A percentile compares a stretch with the other conserved stretches of the same genome.
phyloP scores from a whole-genome alignment of 2,888 invertebrate species.

The Mythimna ferrago region DNA sequence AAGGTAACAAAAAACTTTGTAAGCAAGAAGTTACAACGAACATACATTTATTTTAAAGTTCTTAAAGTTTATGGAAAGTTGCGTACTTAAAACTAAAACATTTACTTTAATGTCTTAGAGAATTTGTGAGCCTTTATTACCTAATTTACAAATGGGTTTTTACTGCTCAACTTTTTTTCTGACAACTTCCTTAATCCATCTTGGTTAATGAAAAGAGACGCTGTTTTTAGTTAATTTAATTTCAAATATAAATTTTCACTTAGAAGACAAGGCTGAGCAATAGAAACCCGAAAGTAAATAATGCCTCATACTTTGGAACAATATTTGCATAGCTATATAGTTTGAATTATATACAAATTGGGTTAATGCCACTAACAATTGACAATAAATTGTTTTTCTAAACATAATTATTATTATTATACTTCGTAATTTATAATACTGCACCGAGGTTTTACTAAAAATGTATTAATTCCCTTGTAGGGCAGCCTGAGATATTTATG shows the following conservation, averaged over 20 bases:
- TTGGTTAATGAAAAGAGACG: constrained; percentile 2
- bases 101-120: constrained; percentile 54
- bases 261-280: neutral
- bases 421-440: constrained; percentile 67
- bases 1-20: neutral
- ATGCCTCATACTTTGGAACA: constrained; percentile 55
- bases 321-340: constrained; percentile 54
- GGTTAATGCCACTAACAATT: constrained; percentile 77
- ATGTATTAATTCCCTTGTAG: constrained; percentile 37
- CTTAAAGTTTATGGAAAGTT: constrained; percentile 39
- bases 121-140: constrained; percentile 55
- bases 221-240: neutral
- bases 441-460: constrained; percentile 63
- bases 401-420: constrained; percentile 49
- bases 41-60: constrained; percentile 25
- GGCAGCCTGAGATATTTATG: constrained; percentile 10
- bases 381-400: constrained; percentile 75
- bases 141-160: constrained; percentile 52
- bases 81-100: constrained; percentile 61
- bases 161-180: constrained; percentile 21
- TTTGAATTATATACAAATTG: constrained; percentile 67
- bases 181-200: constrained; percentile 1
- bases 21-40: constrained; percentile 6
- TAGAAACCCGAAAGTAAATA: constrained; percentile 40
- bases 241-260: neutral